Conservation (phyloP, 2,888 invertebrate genomes). For the Camptogramma bilineatum region DNA sequence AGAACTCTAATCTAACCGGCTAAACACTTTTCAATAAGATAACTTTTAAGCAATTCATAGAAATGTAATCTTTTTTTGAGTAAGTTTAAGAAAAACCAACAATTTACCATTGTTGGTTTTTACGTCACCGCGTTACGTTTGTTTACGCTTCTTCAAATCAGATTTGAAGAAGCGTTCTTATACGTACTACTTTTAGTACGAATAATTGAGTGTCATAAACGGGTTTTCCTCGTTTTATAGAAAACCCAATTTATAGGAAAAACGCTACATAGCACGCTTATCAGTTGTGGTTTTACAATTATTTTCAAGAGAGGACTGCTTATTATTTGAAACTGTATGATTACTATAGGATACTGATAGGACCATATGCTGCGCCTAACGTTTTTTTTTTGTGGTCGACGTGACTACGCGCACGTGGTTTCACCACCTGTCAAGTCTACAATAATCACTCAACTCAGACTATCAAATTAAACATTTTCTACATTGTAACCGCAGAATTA, state of each 20-base stretch:
- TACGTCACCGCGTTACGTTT: too few relatives aligned
- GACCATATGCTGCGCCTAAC: slow-evolving; percentile 6
- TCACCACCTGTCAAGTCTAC: neutral
- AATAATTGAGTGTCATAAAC: slow-evolving; percentile 1
- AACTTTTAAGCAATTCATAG: too few relatives aligned
- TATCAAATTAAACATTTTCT: neutral
- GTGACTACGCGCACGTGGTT: neutral
- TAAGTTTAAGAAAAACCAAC: too few relatives aligned
- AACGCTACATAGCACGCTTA: neutral
- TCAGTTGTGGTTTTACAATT: neutral
- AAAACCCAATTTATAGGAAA: slow-evolving; percentile 17
- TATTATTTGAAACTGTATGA: neutral
- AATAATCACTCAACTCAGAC: neutral
- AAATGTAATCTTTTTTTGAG: too few relatives aligned
- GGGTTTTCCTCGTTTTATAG: slow-evolving; percentile 15
- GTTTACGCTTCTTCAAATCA: too few relatives aligned
- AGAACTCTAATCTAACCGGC: too few relatives aligned
- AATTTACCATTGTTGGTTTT: too few relatives aligned
- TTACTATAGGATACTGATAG: too few relatives aligned
- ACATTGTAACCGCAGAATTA: slow-evolving; percentile 6
- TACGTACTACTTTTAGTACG: slow-evolving; percentile 1
- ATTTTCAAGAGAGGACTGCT: neutral
- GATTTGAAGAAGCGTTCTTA: too few relatives aligned
- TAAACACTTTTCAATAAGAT: too few relatives aligned
- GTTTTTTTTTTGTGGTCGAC: neutral